Conservation (phyloP, 2,888 invertebrate genomes). For the Smittia aterrima region DNA sequence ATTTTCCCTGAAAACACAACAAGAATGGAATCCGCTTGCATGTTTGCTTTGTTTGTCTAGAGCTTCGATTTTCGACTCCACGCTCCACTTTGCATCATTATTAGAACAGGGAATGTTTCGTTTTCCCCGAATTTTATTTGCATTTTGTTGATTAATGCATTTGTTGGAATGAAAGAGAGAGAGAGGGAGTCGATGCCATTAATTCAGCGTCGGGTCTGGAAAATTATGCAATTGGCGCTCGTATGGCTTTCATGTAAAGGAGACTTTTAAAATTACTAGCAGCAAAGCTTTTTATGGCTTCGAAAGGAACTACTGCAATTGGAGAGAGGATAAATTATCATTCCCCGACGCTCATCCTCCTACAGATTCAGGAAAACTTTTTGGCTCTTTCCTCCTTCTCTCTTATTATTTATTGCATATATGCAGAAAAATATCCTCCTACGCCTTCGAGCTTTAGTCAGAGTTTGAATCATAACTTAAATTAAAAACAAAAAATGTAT, state of each 20-base stretch:
- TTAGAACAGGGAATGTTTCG: not conserved
- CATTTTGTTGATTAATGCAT: slow-evolving; percentile 28
- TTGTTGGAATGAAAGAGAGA: not conserved
- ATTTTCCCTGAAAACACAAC: not conserved
- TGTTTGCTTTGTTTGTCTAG: slow-evolving; percentile 8
- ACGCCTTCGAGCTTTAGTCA: slow-evolving; percentile 8
- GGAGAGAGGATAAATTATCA: slow-evolving; percentile 19
- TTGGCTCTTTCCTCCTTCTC: not conserved
- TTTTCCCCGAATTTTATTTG: slow-evolving; percentile 20
- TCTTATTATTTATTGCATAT: slow-evolving; percentile 29
- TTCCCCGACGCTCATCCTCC: not conserved
- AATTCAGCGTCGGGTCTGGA: slow-evolving; percentile 22
- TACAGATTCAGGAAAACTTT: slow-evolving; percentile 30
- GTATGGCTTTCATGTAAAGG: slow-evolving; percentile 29
- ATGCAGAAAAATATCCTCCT: not conserved
- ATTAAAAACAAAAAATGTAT: slow-evolving; percentile 33
- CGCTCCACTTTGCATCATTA: slow-evolving; percentile 8
- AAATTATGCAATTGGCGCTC: slow-evolving; percentile 34
- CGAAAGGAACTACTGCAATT: slow-evolving; percentile 13
- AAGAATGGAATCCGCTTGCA: not conserved
- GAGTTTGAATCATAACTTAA: slow-evolving; percentile 24
- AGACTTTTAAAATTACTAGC: not conserved
- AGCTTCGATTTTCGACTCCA: slow-evolving; percentile 9
- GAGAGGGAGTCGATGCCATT: slow-evolving; percentile 1
- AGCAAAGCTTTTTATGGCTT: slow-evolving; percentile 11